Evolutionary conservation across 2,888 invertebrate species (phyloP).

Genomic region (Chrysotoxum bicinctum): DNA sequence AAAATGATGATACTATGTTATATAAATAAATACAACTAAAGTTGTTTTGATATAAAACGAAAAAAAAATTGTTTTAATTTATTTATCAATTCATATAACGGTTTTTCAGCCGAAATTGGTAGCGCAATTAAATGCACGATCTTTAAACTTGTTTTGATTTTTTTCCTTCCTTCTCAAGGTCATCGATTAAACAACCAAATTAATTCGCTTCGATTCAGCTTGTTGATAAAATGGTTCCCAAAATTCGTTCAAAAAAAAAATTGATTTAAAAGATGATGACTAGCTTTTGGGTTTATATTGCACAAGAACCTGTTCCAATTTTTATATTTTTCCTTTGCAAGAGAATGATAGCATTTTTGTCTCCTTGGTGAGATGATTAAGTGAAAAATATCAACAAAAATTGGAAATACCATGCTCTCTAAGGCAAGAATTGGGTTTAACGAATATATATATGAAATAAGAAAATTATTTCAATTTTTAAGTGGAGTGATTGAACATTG

Average conservation of each 20-base stretch:
- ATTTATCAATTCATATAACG: slow-evolving; percentile 3
- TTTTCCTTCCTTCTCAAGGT: background rate
- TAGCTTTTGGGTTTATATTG: background rate
- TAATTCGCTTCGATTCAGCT: background rate
- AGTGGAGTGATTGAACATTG: too few species aligned
- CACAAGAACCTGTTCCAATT: slow-evolving; percentile 3
- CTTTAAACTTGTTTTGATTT: background rate
- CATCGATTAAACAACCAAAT: background rate
- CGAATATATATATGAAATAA: too few species aligned
- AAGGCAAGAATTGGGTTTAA: too few species aligned
- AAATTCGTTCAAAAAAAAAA: background rate
- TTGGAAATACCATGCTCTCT: background rate
- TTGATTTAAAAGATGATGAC: slow-evolving; percentile 6
- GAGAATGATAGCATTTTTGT: background rate
- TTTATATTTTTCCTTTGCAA: background rate
- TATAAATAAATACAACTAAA: slow-evolving; percentile 2
- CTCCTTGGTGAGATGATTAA: background rate
- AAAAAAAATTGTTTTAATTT: background rate
- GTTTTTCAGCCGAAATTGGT: background rate
- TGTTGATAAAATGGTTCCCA: background rate
- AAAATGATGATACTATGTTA: background rate
- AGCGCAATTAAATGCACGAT: background rate
- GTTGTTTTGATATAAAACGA: slow-evolving; percentile 3
- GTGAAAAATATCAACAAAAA: background rate
- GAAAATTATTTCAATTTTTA: too few species aligned